Conservation (phyloP, 2,888 invertebrate genomes). For the Dromius quadrimaculatus region DNA sequence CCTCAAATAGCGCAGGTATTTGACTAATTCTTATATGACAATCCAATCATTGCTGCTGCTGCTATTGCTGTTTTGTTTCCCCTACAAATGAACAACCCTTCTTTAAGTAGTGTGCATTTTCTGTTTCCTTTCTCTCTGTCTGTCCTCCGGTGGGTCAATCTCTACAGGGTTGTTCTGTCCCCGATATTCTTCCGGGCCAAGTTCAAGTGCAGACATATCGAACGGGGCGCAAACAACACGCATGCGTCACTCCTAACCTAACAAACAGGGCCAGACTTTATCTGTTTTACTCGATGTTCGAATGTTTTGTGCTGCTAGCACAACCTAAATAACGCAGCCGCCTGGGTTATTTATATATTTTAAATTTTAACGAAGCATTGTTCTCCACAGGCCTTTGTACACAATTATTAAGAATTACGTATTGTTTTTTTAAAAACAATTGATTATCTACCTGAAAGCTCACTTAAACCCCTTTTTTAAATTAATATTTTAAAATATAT, state of each 20-base stretch:
- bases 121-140: neutral
- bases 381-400: neutral
- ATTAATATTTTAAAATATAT: too few relatives aligned
- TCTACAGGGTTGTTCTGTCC: conserved; percentile 37
- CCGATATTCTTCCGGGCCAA: conserved; percentile 65
- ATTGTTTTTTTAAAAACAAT: neutral
- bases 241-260: conserved; percentile 36
- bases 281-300: too few relatives aligned
- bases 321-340: conserved; percentile 28
- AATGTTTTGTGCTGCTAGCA: neutral
- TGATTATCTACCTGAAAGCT: too few relatives aligned
- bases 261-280: too few relatives aligned
- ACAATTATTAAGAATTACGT: neutral
- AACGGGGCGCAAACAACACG: conserved; percentile 21
- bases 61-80: neutral
- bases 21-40: conserved; percentile 55
- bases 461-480: too few relatives aligned
- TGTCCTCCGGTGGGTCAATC: conserved; percentile 57
- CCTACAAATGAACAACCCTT: neutral
- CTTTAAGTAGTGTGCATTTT: neutral
- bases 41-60: neutral
- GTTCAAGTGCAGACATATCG: conserved; percentile 65
- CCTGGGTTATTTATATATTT: conserved; percentile 34
- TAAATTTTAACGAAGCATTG: conserved; percentile 45
- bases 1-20: conserved; percentile 73